phyloP scores from a whole-genome alignment of 2,797 vertebrate genomes.

The Arnoldichthys spilopterus region DNA sequence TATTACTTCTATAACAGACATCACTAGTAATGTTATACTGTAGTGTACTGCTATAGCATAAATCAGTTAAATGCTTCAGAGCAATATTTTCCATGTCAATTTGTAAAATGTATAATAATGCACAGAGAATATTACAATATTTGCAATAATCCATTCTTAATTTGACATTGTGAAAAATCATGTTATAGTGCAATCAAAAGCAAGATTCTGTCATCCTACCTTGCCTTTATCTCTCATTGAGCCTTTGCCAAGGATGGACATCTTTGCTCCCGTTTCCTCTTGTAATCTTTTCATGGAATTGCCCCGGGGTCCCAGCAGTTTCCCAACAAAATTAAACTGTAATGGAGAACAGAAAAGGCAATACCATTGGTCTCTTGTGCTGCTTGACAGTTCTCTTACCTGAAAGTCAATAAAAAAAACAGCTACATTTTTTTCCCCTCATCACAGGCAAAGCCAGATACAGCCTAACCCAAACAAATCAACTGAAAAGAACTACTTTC shows the following conservation, averaged over 20 bases:
- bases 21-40: too few species aligned
- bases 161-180: neutral
- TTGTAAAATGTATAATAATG: neutral
- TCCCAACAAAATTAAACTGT: slow-evolving; percentile 99
- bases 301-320: slow-evolving; percentile 97
- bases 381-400: slow-evolving; percentile 42
- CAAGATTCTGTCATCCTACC: slow-evolving; percentile 76
- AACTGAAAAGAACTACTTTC: neutral
- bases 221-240: slow-evolving; percentile 99
- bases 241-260: slow-evolving; percentile 99
- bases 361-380: slow-evolving; percentile 52
- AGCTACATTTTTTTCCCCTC: slow-evolving; percentile 39
- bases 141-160: neutral
- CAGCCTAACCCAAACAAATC: slow-evolving; percentile 22
- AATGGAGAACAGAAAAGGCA: slow-evolving; percentile 67
- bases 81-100: neutral
- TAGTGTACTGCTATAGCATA: neutral
- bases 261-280: slow-evolving; percentile 98
- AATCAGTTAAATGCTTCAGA: neutral
- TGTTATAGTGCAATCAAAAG: slow-evolving; percentile 34
- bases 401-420: slow-evolving; percentile 52
- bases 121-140: neutral
- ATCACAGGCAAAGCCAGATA: slow-evolving; percentile 38
- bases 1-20: too few species aligned
- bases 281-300: slow-evolving; percentile 99